A percentile compares a stretch with the other conserved stretches of the same genome.
phyloP scores from a whole-genome alignment of 1,140 invertebrate genomes.

The Chironomus striatipennis region DNA sequence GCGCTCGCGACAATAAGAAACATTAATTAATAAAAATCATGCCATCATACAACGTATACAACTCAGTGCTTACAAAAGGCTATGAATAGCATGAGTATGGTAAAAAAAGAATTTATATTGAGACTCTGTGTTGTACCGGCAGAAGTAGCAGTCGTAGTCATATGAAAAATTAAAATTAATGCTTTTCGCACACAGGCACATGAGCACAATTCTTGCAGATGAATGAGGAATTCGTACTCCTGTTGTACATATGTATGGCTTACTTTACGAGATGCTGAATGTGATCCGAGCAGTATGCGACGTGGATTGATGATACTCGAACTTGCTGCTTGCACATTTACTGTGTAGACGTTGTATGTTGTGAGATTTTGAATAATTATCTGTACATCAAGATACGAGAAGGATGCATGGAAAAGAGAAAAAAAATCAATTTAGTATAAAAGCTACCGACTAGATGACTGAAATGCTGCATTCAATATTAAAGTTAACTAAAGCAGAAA shows the following conservation, averaged over 20 bases:
- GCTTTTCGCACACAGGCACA: background rate
- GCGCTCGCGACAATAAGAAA: background rate
- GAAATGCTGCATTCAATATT: too few relatives aligned
- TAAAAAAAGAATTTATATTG: too few relatives aligned
- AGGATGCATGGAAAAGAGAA: too few relatives aligned
- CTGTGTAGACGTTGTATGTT: constrained; percentile 62
- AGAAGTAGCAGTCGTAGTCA: background rate
- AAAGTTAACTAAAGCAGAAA: too few relatives aligned
- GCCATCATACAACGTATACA: constrained; percentile 1
- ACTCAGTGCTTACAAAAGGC: too few relatives aligned
- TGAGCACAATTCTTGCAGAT: background rate
- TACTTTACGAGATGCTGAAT: constrained; percentile 54
- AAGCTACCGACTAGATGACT: too few relatives aligned
- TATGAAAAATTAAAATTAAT: constrained; percentile 22
- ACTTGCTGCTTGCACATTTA: constrained; percentile 62
- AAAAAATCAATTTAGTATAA: too few relatives aligned
- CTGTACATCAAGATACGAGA: constrained; percentile 38
- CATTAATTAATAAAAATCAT: constrained; percentile 24
- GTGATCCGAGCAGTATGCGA: constrained; percentile 55
- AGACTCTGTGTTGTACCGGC: constrained; percentile 23
- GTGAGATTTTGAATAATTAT: constrained; percentile 64
- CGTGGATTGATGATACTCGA: constrained; percentile 54
- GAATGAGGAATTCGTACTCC: too few relatives aligned
- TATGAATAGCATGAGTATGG: too few relatives aligned
- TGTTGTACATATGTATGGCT: constrained; percentile 29